Conservation (phyloP, 2,888 invertebrate genomes). For the Polymixis flavicincta region DNA sequence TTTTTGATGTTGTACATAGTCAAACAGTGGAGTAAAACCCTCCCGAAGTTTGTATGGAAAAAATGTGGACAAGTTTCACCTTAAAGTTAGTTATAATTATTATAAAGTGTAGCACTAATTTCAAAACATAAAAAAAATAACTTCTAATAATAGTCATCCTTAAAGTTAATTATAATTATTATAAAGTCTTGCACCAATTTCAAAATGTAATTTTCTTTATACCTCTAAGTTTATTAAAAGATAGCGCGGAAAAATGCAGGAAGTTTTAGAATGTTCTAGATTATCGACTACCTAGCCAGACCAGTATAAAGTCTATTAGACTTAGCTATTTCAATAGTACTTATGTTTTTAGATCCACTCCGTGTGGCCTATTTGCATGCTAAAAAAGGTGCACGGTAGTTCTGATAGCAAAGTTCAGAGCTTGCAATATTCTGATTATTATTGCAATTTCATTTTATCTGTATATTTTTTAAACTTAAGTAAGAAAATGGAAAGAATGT, state of each 20-base stretch:
- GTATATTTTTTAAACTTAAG: too few relatives aligned
- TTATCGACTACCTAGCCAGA: conserved; percentile 34
- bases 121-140: too few relatives aligned
- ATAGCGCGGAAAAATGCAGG: conserved; percentile 41
- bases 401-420: conserved; percentile 13
- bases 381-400: conserved; percentile 33
- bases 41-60: too few relatives aligned
- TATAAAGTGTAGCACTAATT: too few relatives aligned
- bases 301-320: conserved; percentile 37
- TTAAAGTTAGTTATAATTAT: too few relatives aligned
- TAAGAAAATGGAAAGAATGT: too few relatives aligned
- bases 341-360: conserved; percentile 49
- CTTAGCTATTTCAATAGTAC: conserved; percentile 50
- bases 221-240: conserved; percentile 1
- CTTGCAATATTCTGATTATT: neutral
- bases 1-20: too few relatives aligned
- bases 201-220: conserved; percentile 15
- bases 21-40: too few relatives aligned
- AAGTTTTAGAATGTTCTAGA: conserved; percentile 39
- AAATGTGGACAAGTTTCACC: too few relatives aligned
- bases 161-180: conserved; percentile 6
- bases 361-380: conserved; percentile 63
- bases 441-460: neutral
- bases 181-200: conserved; percentile 7
- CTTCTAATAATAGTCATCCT: too few relatives aligned